Evolutionary conservation across 2,888 invertebrate genomes (phyloP), one percentile per base, ranked within the genome.

Genomic region (Argynnis bischoffii): DNA sequence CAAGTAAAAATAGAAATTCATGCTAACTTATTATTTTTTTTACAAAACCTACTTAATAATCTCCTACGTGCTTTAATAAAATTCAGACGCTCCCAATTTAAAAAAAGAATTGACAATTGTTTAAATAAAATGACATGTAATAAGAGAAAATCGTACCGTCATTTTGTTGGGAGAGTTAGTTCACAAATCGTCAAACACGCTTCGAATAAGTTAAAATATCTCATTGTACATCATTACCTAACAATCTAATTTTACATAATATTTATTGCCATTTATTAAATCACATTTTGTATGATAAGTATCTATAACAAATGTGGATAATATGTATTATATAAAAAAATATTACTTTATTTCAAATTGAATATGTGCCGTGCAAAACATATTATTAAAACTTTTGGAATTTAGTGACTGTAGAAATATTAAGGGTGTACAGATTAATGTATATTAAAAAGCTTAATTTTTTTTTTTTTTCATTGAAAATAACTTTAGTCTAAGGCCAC

Each of bases 1-100:
- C 75, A 86, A 84, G 83, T 84, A 81, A 81, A 80, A 86, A 83
- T 81, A 80, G 65, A 81, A 82, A 84, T 81, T 82, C 81, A 83
- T 74, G 76, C 85, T 89, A 85, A 86, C 80, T 83, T 89, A 89
- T 18, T 85, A 81, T 86, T 85, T 85, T 87, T 76, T 85, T 87
- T 76, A 75, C 63, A 74, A 73, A 73, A 73, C 73, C 74, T 79
- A 82, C 75, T 77, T 79, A 83, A 73, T 78, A 78, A 80, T 83
- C 79, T 76, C 75, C 76, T 83, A 84, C 73, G 65, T 59, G 76
- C 71, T 75, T 79, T 59, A 59, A 77, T 18, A 75, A 82, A 81
- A 79, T 50, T 47, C 54, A 55, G 48, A 54, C 48, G 69, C 74
- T 73, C 73, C 77, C 76, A 72, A 73, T 71, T 78, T 77, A 76